Conservation (phyloP, 1,140 invertebrate genomes). For the Ceratina australensis region DNA sequence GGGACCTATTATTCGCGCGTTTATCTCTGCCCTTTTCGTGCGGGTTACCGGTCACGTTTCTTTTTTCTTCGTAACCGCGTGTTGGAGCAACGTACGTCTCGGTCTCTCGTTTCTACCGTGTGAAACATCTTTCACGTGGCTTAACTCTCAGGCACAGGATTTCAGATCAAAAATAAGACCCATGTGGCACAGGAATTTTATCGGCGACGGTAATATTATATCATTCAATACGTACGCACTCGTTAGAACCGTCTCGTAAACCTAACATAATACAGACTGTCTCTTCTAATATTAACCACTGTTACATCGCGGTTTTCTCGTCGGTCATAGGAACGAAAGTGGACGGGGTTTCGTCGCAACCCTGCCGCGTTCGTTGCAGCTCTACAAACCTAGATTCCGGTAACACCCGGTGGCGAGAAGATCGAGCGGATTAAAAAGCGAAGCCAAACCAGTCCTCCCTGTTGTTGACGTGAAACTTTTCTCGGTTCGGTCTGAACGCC, state of each 20-base stretch:
- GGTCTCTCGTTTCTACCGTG: too few relatives aligned
- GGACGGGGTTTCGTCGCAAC: slow-evolving; percentile 17
- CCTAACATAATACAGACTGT: too few relatives aligned
- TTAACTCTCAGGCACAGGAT: too few relatives aligned
- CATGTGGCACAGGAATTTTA: too few relatives aligned
- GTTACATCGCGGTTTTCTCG: neutral
- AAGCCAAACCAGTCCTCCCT: slow-evolving; percentile 55
- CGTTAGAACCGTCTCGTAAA: too few relatives aligned
- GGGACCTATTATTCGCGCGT: neutral
- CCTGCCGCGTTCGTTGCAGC: slow-evolving; percentile 35
- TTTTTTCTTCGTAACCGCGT: neutral
- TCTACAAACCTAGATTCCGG: slow-evolving; percentile 65
- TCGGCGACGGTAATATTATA: too few relatives aligned
- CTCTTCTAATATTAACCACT: too few relatives aligned
- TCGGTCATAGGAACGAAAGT: slow-evolving; percentile 15
- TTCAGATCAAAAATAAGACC: too few relatives aligned
- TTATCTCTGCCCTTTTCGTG: neutral
- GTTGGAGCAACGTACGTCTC: neutral
- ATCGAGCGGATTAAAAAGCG: slow-evolving; percentile 60
- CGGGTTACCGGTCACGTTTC: neutral
- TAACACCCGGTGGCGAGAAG: slow-evolving; percentile 20
- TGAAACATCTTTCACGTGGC: too few relatives aligned
- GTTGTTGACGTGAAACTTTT: slow-evolving; percentile 55
- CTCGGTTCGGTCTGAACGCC: slow-evolving; percentile 33
- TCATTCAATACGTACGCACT: too few relatives aligned